phyloP scores from a whole-genome alignment of 2,113 vertebrate species.

The Plotosus lineatus region DNA sequence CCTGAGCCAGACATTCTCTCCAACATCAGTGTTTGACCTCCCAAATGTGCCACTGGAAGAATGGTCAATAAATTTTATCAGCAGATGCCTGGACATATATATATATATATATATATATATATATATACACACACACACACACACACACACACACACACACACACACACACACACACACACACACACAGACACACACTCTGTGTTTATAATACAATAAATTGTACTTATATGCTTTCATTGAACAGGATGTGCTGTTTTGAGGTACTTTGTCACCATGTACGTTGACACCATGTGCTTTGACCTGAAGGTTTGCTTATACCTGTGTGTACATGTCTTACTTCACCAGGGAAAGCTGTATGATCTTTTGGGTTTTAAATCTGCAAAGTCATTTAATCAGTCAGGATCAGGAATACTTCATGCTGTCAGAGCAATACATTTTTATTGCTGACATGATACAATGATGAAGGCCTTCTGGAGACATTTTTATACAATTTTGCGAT shows the following conservation, averaged over 20 bases:
- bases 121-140: no score
- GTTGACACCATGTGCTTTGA: background rate
- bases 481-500: background rate
- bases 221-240: background rate
- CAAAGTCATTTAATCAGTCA: background rate
- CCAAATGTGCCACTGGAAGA: no score
- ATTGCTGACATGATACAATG: background rate
- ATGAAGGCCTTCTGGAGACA: background rate
- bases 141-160: no score
- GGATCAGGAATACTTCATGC: background rate
- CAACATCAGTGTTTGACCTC: no score
- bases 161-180: no score
- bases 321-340: conserved; percentile 5
- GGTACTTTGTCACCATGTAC: background rate
- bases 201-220: background rate
- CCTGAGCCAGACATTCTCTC: no score
- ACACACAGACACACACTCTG: background rate
- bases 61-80: no score
- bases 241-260: background rate
- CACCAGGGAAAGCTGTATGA: background rate
- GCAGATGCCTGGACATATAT: no score
- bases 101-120: no score
- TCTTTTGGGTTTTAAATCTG: background rate
- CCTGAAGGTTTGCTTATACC: background rate
- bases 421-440: background rate